Base-by-base conservation (phyloP, 1,140 invertebrate genomes). In the Colletes gigas region DNA sequence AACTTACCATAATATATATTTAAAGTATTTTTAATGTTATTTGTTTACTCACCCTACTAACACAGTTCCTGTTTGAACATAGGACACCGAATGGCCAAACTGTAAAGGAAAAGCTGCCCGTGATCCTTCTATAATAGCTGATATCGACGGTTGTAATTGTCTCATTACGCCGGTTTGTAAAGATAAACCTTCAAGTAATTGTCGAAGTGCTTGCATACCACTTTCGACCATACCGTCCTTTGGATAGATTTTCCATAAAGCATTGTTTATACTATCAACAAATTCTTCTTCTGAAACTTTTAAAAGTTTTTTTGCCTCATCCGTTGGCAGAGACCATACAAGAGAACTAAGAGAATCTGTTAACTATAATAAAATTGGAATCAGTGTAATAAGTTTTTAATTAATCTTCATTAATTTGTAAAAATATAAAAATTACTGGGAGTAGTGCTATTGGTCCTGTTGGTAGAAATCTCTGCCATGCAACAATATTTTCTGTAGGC, bases 381-480 rank as follows among this genome's bases (percentile, higher is more conserved):
- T 85, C n/a, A 44, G 60, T 78, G 71, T 62, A 10, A 7, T 67
- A 47, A 21, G 39, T 50, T 12, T 50, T 72, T 9, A 47, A 59
- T 68, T 57, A 21, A n/a, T 52, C 59, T 0, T n/a, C 17, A 67
- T 41, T 19, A 17, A 12, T 76, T 68, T 50, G 19, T 59, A 68
- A 63, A 1, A n/a, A 59, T 67, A 19, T 50, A 30, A 70, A 68
- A 73, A 94, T 95, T 94, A 97, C 96, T 55, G 99, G 99, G 55
- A 99, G 93, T 52, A 99, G 90, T 17, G 98, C 99, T 50, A 99
- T 95, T 0, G 98, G 98, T 5, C 98, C 98, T 21, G 95, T 96
- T 3, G 98, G 97, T 74, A 99, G 92, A 93, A 99, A 99, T 81
- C 98, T 95, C 92, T 99, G 99, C 98, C 98, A 99, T 0, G 98